phyloP scores from a whole-genome alignment of 2,113 vertebrate genomes.

The Ptilorrhoa leucosticta region DNA sequence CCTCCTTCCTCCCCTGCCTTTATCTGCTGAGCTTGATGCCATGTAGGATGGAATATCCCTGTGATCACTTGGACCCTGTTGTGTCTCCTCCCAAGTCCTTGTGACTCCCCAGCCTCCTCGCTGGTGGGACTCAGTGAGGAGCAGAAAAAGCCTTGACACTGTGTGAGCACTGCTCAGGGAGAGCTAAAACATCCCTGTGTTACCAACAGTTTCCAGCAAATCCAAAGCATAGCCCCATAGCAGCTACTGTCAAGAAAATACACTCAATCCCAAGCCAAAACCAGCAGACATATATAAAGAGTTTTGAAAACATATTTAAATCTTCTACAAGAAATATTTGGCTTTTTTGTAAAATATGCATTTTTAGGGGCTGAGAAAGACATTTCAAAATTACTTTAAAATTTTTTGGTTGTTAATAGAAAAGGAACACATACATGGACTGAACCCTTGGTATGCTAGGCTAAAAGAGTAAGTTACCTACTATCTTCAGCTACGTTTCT shows the following conservation, averaged over 20 bases:
- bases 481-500: background rate
- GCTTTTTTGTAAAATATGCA: background rate
- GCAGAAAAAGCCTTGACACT: background rate
- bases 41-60: background rate
- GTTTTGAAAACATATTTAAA: background rate
- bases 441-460: background rate
- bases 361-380: background rate
- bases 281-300: background rate
- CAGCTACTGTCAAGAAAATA: background rate
- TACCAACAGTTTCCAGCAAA: background rate
- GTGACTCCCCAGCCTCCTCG: accelerated
- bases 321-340: background rate
- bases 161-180: background rate
- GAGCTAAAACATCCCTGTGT: background rate
- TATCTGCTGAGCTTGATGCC: background rate
- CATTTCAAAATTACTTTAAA: background rate
- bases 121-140: background rate
- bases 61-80: background rate
- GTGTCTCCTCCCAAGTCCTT: background rate
- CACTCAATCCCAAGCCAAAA: background rate
- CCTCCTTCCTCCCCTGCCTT: background rate
- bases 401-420: background rate
- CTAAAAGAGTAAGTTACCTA: background rate
- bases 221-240: background rate
- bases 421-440: background rate